These are phyloP conservation scores for Lophotriccus pileatus DNA, from an alignment of 2,797 vertebrate species.

Conservation along the genomic window DNA sequence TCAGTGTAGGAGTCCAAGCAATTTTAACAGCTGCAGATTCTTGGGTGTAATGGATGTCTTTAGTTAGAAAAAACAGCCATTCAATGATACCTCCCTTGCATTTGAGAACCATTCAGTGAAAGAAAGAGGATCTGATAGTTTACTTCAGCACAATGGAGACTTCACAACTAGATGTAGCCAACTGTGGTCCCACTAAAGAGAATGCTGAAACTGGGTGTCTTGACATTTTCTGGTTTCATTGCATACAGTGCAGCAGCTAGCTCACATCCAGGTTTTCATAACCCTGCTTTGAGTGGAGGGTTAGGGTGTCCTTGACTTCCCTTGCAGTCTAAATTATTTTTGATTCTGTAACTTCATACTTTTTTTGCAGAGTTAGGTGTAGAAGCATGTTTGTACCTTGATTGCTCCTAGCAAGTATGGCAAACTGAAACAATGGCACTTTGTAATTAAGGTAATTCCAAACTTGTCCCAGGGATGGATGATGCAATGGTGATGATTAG, in stretches of 20 bases:
- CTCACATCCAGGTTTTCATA: not conserved
- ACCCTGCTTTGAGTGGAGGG: not conserved
- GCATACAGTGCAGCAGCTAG: not conserved
- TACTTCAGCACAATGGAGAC: not conserved
- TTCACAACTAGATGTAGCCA: not conserved
- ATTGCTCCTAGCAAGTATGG: not conserved
- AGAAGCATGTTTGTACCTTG: not conserved
- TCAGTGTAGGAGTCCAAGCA: not conserved
- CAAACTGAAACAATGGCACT: not conserved
- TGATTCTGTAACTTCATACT: not conserved
- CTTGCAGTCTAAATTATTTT: not conserved
- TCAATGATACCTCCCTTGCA: not conserved
- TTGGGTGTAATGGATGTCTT: constrained; percentile 9
- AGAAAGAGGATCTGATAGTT: not conserved
- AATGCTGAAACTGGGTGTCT: not conserved
- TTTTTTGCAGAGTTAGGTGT: not conserved
- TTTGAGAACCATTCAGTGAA: not conserved
- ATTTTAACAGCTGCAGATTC: constrained; percentile 54
- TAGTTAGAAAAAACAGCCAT: not conserved
- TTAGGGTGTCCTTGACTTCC: not conserved
- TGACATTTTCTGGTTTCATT: not conserved
- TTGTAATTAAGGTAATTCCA: not conserved
- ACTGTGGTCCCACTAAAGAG: not conserved
- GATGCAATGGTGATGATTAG: not conserved
- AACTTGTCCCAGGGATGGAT: accelerated